phyloP scores from a whole-genome alignment of 2,888 invertebrate species.

The Amitus sp. region DNA sequence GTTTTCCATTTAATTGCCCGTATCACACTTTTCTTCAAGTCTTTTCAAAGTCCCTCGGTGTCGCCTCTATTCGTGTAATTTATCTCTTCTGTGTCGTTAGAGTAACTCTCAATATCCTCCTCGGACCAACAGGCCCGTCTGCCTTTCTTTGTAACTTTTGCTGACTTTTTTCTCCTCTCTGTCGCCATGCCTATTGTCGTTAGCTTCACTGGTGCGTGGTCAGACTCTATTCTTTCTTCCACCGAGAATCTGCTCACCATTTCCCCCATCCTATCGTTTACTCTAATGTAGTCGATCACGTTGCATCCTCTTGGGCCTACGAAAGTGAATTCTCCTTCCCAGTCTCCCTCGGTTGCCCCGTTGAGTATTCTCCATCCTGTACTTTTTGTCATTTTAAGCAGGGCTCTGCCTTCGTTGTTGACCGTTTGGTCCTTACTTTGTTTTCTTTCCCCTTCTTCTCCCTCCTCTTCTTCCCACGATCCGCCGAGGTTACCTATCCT shows the following conservation, averaged over 20 bases:
- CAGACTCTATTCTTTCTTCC: slow-evolving; percentile 24
- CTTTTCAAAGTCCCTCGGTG: slow-evolving; percentile 10
- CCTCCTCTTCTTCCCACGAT: not conserved
- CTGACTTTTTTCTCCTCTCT: too few relatives aligned
- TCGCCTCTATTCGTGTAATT: too few relatives aligned
- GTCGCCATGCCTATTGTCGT: too few relatives aligned
- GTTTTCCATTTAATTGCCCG: slow-evolving; percentile 8
- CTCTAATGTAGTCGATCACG: slow-evolving; percentile 33
- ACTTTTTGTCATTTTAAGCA: slow-evolving; percentile 22
- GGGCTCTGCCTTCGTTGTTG: slow-evolving; percentile 14
- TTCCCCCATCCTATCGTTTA: slow-evolving; percentile 13
- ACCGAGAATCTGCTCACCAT: slow-evolving; percentile 15
- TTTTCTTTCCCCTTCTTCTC: slow-evolving; percentile 7
- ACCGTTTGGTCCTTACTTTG: slow-evolving; percentile 15
- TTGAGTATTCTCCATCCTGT: slow-evolving; percentile 33
- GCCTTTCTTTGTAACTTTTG: too few relatives aligned
- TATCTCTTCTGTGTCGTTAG: too few relatives aligned
- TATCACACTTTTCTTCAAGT: not conserved
- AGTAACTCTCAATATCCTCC: too few relatives aligned
- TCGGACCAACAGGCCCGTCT: too few relatives aligned
- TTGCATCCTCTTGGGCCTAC: slow-evolving; percentile 22
- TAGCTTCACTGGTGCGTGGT: slow-evolving; percentile 25
- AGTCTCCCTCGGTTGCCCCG: slow-evolving; percentile 27
- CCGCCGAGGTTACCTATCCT: slow-evolving; percentile 20
- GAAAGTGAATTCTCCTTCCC: slow-evolving; percentile 34